Conservation (phyloP, 2,113 vertebrate species). For the Sclerurus mexicanus region DNA sequence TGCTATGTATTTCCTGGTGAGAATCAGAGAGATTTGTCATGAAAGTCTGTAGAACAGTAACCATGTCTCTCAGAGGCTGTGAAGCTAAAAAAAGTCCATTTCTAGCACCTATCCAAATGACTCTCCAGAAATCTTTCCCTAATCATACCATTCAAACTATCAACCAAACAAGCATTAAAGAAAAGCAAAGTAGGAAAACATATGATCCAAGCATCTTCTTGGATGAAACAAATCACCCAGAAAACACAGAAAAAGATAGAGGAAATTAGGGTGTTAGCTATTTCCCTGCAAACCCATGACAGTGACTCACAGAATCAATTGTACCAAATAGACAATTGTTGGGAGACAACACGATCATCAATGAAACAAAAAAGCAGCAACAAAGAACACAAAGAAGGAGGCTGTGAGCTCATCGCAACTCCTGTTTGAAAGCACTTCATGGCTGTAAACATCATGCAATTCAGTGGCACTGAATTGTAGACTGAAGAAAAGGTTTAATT, state of each 20-base stretch:
- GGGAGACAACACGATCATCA: conserved; percentile 15
- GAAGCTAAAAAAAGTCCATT: neutral
- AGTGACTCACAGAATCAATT: conserved; percentile 53
- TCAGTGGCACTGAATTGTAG: neutral
- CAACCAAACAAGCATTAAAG: neutral
- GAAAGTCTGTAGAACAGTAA: neutral
- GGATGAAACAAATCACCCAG: neutral
- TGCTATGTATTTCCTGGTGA: neutral
- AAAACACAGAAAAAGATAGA: neutral
- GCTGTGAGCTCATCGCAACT: conserved; percentile 36
- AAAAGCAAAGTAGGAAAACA: neutral
- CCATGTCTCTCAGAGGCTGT: neutral
- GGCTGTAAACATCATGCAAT: conserved; percentile 40
- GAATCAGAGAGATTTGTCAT: neutral
- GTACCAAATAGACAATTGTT: conserved; percentile 42
- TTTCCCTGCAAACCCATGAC: conserved; percentile 40
- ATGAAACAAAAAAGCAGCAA: conserved; percentile 50
- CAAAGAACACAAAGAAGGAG: conserved; percentile 43
- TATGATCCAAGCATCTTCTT: rapidly evolving
- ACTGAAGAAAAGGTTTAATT: neutral
- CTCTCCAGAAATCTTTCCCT: neutral
- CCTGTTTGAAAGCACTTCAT: neutral
- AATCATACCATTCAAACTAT: neutral
- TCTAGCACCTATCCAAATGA: neutral
- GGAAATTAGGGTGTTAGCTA: neutral